phyloP scores from a whole-genome alignment of 1,140 invertebrate species.

The Antheraea mylitta region DNA sequence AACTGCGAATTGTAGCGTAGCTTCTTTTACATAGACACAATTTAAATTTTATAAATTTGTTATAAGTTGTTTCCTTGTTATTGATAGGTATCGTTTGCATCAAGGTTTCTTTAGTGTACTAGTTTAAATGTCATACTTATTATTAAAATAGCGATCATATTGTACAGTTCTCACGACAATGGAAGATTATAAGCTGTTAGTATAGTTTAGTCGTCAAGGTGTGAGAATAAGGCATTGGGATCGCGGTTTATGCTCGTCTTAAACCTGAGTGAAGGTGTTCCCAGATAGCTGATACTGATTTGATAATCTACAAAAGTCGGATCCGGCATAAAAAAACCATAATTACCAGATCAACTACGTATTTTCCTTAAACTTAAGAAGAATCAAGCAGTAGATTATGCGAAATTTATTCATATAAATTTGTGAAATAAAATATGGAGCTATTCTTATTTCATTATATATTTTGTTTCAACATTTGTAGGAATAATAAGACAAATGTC shows the following conservation, averaged over 20 bases:
- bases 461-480: too few relatives aligned
- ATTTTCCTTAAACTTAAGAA: too few relatives aligned
- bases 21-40: slow-evolving; percentile 1
- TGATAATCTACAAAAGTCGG: too few relatives aligned
- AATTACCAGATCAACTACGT: too few relatives aligned
- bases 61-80: slow-evolving; percentile 1
- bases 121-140: slow-evolving; percentile 1
- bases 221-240: too few relatives aligned
- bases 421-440: background rate
- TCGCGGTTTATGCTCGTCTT: too few relatives aligned
- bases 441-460: background rate
- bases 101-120: background rate
- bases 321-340: too few relatives aligned
- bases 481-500: too few relatives aligned
- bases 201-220: too few relatives aligned
- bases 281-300: too few relatives aligned
- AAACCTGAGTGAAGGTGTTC: too few relatives aligned
- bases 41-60: background rate
- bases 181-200: background rate
- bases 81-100: slow-evolving; percentile 1
- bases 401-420: background rate
- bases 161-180: background rate
- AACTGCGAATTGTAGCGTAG: background rate
- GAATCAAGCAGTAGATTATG: too few relatives aligned
- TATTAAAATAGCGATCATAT: background rate